Percentiles rank a stretch among this genome's conserved stretches.
These are phyloP conservation scores for Bedellia somnulentella DNA, from an alignment of 2,888 invertebrate genomes.

Conservation along the genomic window DNA sequence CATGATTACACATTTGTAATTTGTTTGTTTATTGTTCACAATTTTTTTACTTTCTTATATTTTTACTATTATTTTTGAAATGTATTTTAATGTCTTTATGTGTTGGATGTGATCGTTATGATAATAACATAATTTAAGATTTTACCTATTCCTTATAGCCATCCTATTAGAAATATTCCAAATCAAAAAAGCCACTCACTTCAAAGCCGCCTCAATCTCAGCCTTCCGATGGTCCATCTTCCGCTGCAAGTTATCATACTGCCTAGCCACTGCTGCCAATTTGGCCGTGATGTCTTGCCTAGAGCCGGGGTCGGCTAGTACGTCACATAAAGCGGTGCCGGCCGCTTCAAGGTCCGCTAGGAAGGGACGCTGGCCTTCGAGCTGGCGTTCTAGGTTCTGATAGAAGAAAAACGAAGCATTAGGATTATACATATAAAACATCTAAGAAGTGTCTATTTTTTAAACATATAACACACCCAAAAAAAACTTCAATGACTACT, in stretches of 20 bases:
- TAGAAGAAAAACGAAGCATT: neutral
- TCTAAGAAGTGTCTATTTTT: neutral
- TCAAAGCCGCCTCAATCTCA: conserved; percentile 81
- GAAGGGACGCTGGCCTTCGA: conserved; percentile 86
- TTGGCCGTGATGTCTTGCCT: conserved; percentile 90
- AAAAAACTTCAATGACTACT: too few species aligned
- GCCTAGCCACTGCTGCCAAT: conserved; percentile 80
- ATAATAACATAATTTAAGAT: too few species aligned
- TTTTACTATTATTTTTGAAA: too few species aligned
- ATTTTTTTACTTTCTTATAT: too few species aligned
- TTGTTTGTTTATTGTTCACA: too few species aligned
- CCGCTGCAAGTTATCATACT: conserved; percentile 86
- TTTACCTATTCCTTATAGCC: too few species aligned
- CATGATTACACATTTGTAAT: too few species aligned
- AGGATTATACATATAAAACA: neutral
- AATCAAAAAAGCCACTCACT: conserved; percentile 27
- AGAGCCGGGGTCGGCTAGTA: conserved; percentile 87
- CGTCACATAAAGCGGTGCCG: conserved; percentile 84
- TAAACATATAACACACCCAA: too few species aligned
- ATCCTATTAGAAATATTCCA: too few species aligned
- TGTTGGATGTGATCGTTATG: too few species aligned
- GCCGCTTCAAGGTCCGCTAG: conserved; percentile 88
- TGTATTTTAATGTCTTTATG: too few species aligned
- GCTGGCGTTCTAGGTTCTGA: conserved; percentile 77
- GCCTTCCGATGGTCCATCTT: conserved; percentile 88